These are phyloP conservation scores for Drosophila paulistorum DNA, from an alignment of 1,140 invertebrate genomes.

Conservation along the genomic window DNA sequence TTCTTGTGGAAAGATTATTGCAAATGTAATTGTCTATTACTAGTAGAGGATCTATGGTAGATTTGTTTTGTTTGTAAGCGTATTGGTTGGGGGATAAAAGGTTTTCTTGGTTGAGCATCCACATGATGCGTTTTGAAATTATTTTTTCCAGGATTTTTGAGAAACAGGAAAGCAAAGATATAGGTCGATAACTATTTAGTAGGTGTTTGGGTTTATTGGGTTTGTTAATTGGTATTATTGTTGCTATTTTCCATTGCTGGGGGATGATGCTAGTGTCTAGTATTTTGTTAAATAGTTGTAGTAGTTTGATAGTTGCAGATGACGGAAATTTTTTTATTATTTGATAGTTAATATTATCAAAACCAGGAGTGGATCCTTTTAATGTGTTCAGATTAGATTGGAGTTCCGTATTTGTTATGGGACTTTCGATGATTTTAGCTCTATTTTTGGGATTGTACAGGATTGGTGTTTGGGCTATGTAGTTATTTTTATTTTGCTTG, in stretches of 20 bases:
- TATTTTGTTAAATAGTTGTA: no score
- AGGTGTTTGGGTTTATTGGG: no score
- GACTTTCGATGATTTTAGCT: no score
- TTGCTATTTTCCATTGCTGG: constrained; percentile 23
- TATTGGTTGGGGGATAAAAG: no score
- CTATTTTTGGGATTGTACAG: neutral
- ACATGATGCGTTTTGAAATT: constrained; percentile 9
- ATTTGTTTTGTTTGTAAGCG: constrained; percentile 12
- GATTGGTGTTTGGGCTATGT: neutral
- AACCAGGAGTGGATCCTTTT: constrained; percentile 1
- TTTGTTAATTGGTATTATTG: neutral
- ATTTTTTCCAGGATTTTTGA: neutral
- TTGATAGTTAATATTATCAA: constrained; percentile 13
- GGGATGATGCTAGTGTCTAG: constrained; percentile 11
- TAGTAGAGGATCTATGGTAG: constrained; percentile 1
- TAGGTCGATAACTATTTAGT: no score
- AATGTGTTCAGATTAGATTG: no score
- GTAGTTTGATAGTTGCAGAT: neutral
- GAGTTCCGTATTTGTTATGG: no score
- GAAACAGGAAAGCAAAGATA: neutral
- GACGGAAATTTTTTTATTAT: neutral
- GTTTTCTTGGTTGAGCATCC: constrained; percentile 15
- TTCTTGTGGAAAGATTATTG: constrained; percentile 12
- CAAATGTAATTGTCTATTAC: constrained; percentile 7
- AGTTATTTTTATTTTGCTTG: neutral